Evolutionary conservation across 1,140 invertebrate species (phyloP).

Genomic region (Drosophila lacertosa): DNA sequence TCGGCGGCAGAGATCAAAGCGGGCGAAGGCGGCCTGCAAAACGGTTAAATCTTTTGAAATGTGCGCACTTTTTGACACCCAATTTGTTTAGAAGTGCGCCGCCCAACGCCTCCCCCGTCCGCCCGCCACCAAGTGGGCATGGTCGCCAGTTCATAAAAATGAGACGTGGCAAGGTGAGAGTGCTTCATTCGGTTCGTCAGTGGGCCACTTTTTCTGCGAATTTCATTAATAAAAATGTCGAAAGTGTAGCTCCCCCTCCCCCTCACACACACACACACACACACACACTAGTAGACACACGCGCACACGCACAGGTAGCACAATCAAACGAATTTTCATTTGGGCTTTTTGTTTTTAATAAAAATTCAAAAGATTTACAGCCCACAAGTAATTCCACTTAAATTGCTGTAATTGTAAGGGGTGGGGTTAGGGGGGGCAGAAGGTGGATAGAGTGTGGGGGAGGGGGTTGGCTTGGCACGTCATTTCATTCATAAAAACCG

Average conservation of each 20-base stretch:
- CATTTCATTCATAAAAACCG: conserved; percentile 72
- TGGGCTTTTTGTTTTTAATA: conserved; percentile 74
- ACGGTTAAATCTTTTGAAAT: conserved; percentile 83
- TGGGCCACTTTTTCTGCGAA: conserved; percentile 70
- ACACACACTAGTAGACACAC: conserved; percentile 2
- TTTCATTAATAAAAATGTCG: conserved; percentile 82
- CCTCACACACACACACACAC: neutral
- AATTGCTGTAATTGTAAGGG: conserved; percentile 58
- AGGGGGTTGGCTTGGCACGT: conserved; percentile 4
- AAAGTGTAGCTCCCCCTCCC: conserved; percentile 51
- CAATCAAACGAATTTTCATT: conserved; percentile 74
- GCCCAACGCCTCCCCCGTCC: conserved; percentile 34
- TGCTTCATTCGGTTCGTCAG: conserved; percentile 43
- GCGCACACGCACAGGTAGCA: conserved; percentile 40
- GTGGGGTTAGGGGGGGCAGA: neutral
- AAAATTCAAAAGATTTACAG: conserved; percentile 81
- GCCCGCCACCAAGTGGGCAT: neutral
- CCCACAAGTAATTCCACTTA: conserved; percentile 75
- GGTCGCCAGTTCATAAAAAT: conserved; percentile 62
- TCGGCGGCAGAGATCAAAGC: conserved; percentile 70
- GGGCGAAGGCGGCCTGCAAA: conserved; percentile 62
- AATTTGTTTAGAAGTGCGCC: conserved; percentile 83
- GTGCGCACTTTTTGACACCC: conserved; percentile 83
- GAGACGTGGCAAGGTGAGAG: conserved; percentile 33
- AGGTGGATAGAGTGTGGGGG: neutral